Evolutionary conservation across 2,888 invertebrate species (phyloP), one percentile per base, ranked within the genome.

Genomic region (Rhodophaea formosa): DNA sequence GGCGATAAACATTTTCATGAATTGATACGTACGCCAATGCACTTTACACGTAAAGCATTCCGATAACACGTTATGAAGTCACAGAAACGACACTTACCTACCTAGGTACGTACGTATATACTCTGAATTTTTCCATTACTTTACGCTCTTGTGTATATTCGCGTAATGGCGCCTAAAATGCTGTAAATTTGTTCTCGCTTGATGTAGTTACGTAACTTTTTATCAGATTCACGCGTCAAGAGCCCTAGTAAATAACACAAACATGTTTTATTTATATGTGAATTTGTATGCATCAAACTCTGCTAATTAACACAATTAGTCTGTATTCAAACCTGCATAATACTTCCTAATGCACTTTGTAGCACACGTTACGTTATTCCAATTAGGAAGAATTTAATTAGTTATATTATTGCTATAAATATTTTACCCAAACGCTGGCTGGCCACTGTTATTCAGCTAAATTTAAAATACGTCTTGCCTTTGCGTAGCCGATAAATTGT

Each of bases 1-100:
- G 59, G 60, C 61, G 67, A 71, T 74, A 72, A 77, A 73, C 69
- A 62, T 64, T 74, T 76, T 75, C 60, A 71, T 74, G 66, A 72
- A 73, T 68, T 72, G 60, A 67, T 72, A 70, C 53, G 56, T 59
- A 61, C 64, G 62, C 60, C 65, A 66, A 67, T 70, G 68, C 66
- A 71, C 64, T 68, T n/a, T 54, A 60, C 62, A 62, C 68, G 70
- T 70, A 67, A 66, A 69, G 63, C 63, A 61, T 62, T 63, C 51
- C 60, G 67, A 66, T 66, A 66, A 65, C 60, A 49, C 39, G 42
- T 57, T 59, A 57, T 62, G 58, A 60, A 59, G 54, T 60, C 52
- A 58, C 59, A 53, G 62, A 60, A 61, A 56, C 49, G 42, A 35
- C 35, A 44, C 17, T 53, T 7, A 14, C 23, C 23, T 23, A 23